These are phyloP conservation scores for Apogon hyalosoma DNA, from an alignment of 2,797 vertebrate genomes.

Conservation along the genomic window DNA sequence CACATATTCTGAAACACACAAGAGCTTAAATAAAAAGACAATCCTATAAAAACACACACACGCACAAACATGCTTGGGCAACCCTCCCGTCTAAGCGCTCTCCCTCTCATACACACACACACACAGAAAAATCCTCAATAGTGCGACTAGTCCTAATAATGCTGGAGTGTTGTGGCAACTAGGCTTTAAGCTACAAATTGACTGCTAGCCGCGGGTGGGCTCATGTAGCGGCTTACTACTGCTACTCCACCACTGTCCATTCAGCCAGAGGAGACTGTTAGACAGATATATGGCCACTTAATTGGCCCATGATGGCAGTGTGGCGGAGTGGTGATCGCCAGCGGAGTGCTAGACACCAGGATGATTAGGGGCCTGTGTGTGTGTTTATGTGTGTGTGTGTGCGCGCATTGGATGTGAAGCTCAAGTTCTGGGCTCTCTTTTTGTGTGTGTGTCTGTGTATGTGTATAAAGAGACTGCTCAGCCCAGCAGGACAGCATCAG, in stretches of 20 bases:
- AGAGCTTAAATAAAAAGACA: constrained; percentile 10
- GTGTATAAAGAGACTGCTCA: constrained; percentile 75
- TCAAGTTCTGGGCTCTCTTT: constrained; percentile 45
- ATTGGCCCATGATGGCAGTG: constrained; percentile 87
- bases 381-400: constrained; percentile 54
- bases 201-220: constrained; percentile 76
- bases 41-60: not conserved
- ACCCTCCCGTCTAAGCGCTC: constrained; percentile 16
- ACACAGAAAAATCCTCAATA: constrained; percentile 66
- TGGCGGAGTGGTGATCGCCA: constrained; percentile 84
- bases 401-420: constrained; percentile 49
- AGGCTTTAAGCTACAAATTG: constrained; percentile 84
- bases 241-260: constrained; percentile 74
- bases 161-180: constrained; percentile 79
- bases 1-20: constrained; percentile 1
- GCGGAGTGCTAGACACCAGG: constrained; percentile 82
- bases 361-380: constrained; percentile 82
- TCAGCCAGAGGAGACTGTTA: constrained; percentile 80
- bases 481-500: constrained; percentile 82
- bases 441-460: constrained; percentile 50
- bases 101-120: constrained; percentile 41
- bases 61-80: constrained; percentile 11
- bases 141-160: constrained; percentile 79
- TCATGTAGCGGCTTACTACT: constrained; percentile 72
- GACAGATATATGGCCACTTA: constrained; percentile 87